Evolutionary conservation across 2,797 vertebrate genomes (phyloP).

Genomic region (Manis crassicaudata): DNA sequence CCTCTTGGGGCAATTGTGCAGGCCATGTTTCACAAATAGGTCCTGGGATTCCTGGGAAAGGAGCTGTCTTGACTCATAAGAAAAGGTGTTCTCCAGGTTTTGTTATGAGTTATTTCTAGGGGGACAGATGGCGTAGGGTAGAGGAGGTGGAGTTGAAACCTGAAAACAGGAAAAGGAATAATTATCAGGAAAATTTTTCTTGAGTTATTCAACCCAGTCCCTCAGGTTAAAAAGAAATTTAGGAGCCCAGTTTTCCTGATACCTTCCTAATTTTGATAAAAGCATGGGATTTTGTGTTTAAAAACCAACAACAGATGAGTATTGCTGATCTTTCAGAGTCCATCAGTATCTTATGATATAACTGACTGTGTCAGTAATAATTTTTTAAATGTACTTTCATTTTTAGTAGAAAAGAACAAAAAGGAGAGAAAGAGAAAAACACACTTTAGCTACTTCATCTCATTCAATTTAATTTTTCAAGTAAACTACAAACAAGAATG

Average conservation of each 20-base stretch:
- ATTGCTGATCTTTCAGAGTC: not conserved
- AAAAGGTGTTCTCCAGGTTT: not conserved
- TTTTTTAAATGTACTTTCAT: conserved; percentile 11
- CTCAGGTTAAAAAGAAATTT: conserved; percentile 5
- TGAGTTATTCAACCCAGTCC: not conserved
- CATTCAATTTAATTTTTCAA: conserved; percentile 54
- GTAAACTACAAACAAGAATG: conserved; percentile 35
- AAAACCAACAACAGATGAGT: not conserved
- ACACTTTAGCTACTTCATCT: not conserved
- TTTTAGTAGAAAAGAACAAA: not conserved
- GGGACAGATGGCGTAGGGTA: not conserved
- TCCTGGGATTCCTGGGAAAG: not conserved
- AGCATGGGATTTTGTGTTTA: not conserved
- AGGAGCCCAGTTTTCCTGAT: not conserved
- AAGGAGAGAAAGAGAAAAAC: not conserved
- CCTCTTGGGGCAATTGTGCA: not conserved
- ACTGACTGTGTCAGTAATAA: not conserved
- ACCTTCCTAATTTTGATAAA: conserved; percentile 5
- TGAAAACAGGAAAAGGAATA: not conserved
- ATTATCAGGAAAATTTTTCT: conserved; percentile 11
- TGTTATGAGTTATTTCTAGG: not conserved
- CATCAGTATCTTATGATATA: not conserved
- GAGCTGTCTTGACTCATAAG: not conserved
- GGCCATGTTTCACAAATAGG: conserved; percentile 38
- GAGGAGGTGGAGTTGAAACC: not conserved